Percentiles rank a stretch among this genome's conserved stretches.
Conservation (phyloP, 2,888 invertebrate species). For the Anodontia alba region DNA sequence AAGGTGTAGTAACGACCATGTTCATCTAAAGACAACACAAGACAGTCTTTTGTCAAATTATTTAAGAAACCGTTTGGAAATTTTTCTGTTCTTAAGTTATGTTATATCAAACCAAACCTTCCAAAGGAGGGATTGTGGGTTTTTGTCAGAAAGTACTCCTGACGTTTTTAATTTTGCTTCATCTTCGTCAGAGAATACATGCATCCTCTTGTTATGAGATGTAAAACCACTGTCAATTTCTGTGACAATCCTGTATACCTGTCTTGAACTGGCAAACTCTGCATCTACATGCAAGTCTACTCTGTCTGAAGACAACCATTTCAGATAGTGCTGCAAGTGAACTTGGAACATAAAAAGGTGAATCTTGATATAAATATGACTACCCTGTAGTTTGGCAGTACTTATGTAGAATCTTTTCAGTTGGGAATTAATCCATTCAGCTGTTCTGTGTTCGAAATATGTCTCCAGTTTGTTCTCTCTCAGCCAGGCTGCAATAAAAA, state of each 20-base stretch:
- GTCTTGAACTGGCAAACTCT: constrained; percentile 35
- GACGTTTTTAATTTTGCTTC: constrained; percentile 31
- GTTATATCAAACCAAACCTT: constrained; percentile 56
- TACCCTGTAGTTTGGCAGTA: constrained; percentile 18
- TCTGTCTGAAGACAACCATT: constrained; percentile 6
- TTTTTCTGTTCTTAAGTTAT: constrained; percentile 34
- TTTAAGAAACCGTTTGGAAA: constrained; percentile 25
- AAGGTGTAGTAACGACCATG: constrained; percentile 45
- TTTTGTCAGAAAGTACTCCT: constrained; percentile 35
- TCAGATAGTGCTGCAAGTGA: constrained; percentile 33
- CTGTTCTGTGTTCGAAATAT: constrained; percentile 27
- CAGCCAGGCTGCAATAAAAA: constrained; percentile 49
- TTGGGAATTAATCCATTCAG: constrained; percentile 30
- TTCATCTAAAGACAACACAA: constrained; percentile 45
- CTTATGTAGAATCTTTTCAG: constrained; percentile 38
- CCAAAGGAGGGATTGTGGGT: constrained; percentile 39
- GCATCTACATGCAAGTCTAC: constrained; percentile 35
- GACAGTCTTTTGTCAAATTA: constrained; percentile 29
- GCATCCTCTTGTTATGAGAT: not conserved
- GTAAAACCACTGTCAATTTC: not conserved
- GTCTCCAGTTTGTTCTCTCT: constrained; percentile 17
- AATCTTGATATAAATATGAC: not conserved
- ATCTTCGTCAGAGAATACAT: constrained; percentile 19
- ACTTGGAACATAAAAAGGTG: constrained; percentile 25
- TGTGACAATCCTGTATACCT: not conserved